Base-by-base conservation (phyloP, 2,888 invertebrate genomes). In the Drosophila pseudotalamancana region DNA sequence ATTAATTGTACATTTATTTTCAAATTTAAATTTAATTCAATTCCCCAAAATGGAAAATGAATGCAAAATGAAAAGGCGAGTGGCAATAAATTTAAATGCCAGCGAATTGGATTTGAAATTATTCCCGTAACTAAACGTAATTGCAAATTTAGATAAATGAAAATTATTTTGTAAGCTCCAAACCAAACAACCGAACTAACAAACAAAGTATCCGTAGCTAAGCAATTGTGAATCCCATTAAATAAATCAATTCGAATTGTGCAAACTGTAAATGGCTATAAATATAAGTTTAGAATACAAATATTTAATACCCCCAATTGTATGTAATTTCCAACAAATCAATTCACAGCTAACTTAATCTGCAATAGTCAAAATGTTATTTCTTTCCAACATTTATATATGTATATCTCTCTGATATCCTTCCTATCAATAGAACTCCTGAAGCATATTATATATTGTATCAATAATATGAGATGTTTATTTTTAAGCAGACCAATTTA, bases 401-500 rank as follows among this genome's bases (percentile, higher is more conserved):
- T 19, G 23, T 12, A 21, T 27, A 27, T 18, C 5, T 18, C 14
- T 49, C 37, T 21, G 27, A 54, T 45, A 29, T 37, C 45, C 48
- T 59, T 59, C 59, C 65, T 53, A 49, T 18, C 49, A 51, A 31
- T 29, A 49, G 29, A 32, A 70, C 60, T 50, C 61, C 60, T 54
- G 43, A 37, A 9, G 12, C 74, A 56, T 59, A 70, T 69, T 70
- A 56, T 59, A 70, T 69, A 72, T 65, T 72, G 74, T 72, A 72
- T 74, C 72, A 69, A 73, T 72, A 65, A 64, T 64, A 74, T 69
- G 74, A 64, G 35, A 72, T 74, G 74, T 74, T 69, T 70, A 72
- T 23, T 37, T 34, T 65, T 86, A 86, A 85, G 88, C 87, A 86
- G 85, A 85, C 85, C 88, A 85, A 85, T 84, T 86, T 84, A 85